Percentiles rank a stretch among this genome's conserved stretches.
Conservation (phyloP, 2,888 invertebrate genomes). For the Hirtodrosophila trivittata region DNA sequence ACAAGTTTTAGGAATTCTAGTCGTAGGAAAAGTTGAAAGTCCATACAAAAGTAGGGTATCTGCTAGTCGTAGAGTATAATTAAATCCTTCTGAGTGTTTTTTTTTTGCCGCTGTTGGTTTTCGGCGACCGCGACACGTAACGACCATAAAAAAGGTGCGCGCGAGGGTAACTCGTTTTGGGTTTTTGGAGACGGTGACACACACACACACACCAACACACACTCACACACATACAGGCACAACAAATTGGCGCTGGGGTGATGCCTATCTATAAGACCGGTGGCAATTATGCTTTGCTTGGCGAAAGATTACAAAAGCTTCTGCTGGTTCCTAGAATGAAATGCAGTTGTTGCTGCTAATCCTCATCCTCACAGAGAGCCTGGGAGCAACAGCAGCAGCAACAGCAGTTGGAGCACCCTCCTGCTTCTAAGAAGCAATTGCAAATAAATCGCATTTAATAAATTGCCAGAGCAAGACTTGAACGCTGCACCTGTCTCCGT, state of each 20-base stretch:
- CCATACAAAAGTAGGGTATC: conserved; percentile 23
- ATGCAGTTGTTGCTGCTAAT: conserved; percentile 44
- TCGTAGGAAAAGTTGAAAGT: too few relatives aligned
- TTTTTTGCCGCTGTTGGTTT: conserved; percentile 37
- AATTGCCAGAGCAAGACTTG: conserved; percentile 51
- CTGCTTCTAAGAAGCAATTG: conserved; percentile 77
- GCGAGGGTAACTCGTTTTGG: conserved; percentile 63
- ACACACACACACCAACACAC: too few relatives aligned
- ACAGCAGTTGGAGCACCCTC: conserved; percentile 72
- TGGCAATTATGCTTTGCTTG: conserved; percentile 69
- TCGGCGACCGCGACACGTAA: conserved; percentile 79
- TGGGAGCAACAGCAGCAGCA: background rate
- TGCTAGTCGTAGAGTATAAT: background rate
- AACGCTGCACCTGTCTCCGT: conserved; percentile 60
- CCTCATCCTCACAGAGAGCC: conserved; percentile 8
- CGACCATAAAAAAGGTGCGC: conserved; percentile 82
- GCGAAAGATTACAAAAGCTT: conserved; percentile 24
- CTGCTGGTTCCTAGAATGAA: conserved; percentile 62
- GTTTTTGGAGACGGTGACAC: conserved; percentile 21
- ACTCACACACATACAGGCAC: conserved; percentile 3
- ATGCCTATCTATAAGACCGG: conserved; percentile 80
- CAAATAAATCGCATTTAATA: conserved; percentile 78
- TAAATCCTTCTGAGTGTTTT: conserved; percentile 14
- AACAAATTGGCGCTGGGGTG: conserved; percentile 75
- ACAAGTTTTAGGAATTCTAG: too few relatives aligned